Base-by-base conservation (phyloP, 2,113 vertebrate species). In the Proteles cristata region DNA sequence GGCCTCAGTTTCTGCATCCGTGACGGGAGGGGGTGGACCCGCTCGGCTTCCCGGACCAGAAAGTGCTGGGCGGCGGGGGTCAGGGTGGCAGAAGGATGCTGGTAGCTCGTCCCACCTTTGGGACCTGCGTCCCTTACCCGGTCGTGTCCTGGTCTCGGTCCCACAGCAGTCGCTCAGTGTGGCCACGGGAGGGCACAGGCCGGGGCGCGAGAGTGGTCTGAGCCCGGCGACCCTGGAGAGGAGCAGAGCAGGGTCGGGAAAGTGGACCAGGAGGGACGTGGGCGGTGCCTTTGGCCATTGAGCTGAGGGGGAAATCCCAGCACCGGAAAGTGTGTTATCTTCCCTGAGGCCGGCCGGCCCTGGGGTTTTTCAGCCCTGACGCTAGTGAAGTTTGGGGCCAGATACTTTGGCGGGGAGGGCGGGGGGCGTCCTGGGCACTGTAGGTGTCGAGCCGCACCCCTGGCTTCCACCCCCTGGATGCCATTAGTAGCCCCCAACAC, bases 81-180 rank as follows among this genome's bases (percentile, higher is more conserved):
- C 2, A 4, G 43, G 7, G 55, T 14, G 21, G 23, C 61, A 10
- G 21, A 17, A 48, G 2, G 21, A 43, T 39, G 39, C 21, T 43
- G 16, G 23, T 11, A 19, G 39, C 3, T 28, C 0, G 0, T 15
- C 50, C 8, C 0, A 0, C 43, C 3, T 0, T 2, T 16, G 85
- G 80, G 55, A 14, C 55, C 33, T 0, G 0, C 6, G 48, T 1
- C 4, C 26, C 39, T 21, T 26, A 11, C 19, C 0, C 17, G 53
- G 50, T 17, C 79, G 33, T 15, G 31, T 53, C 50, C 80, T 16
- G 12, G 28, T 31, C 6, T 79, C 0, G 35, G 31, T 43, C 12
- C 53, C 7, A 1, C 7, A 45, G 15, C 5, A 33, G 85, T 68
- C 77, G 25, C 55, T 11, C 1, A 26, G 0, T 2, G 23, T 82